Base-by-base conservation (phyloP, 2,113 vertebrate species). In the Desmodus rotundus region DNA sequence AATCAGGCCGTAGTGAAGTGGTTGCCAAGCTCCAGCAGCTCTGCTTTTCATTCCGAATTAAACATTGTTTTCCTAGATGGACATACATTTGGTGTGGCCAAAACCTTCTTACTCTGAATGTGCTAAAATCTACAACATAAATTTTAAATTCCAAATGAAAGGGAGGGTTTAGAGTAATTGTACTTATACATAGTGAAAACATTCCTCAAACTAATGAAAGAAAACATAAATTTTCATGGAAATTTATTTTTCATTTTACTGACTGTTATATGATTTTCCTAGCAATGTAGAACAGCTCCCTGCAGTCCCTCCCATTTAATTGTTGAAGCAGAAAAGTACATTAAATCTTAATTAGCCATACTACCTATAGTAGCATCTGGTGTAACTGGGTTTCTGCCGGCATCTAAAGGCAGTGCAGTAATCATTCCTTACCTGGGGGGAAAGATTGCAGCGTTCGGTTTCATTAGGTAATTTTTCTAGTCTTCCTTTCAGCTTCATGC, bases 1-100 rank as follows among this genome's bases (percentile, higher is more conserved):
- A 96, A 89, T 92, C 97, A 97, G 96, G 70, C 84, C 72, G 61
- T 93, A 94, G 87, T 96, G 93, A 89, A 92, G 88, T 93, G 94
- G 76, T 92, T 97, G 96, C 97, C 94, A 84, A 87, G 72, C 41
- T 91, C 83, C 8, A 87, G 61, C 56, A 83, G 31, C 54, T 96
- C 94, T 87, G 54, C 38, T 97, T 97, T 97, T 96, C 97, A 88
- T 92, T 97, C 94, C 94, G 78, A 63, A 83, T 97, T 97, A 98
- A 97, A 90, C 81, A 47, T 41, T 84, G 87, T 96, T 96, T 95
- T 96, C 77, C 74, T 95, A 87, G 91, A 61, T 91, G 67, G 93
- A 92, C 88, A 85, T 84, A 70, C 93, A 87, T 92, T 72, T 97
- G 93, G 80, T 97, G 93, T 96, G 28, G 93, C 22, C 54, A 97